phyloP scores from a whole-genome alignment of 2,113 vertebrate genomes.

The Tympanuchus pallidicinctus region DNA sequence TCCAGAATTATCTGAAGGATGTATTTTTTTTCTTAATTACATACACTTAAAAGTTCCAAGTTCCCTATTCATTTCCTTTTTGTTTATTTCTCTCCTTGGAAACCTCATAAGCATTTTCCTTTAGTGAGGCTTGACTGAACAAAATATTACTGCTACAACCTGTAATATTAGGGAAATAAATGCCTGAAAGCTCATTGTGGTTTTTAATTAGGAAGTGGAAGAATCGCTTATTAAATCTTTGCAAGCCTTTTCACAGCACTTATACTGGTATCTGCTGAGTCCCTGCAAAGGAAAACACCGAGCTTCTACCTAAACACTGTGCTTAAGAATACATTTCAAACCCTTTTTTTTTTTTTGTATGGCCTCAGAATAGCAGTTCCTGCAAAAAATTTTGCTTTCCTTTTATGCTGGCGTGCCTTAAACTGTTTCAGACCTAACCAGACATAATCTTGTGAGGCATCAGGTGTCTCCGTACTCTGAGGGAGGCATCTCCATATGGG shows the following conservation, averaged over 20 bases:
- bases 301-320: not conserved
- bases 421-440: not conserved
- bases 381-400: not conserved
- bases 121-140: conserved; percentile 55
- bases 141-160: conserved; percentile 50
- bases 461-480: not conserved
- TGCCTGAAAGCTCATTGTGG: conserved; percentile 15
- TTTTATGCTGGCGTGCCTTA: not conserved
- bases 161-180: conserved; percentile 27
- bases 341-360: not conserved
- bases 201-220: conserved; percentile 61
- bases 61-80: conserved; percentile 61
- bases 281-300: not conserved
- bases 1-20: conserved; percentile 70
- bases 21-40: conserved; percentile 67
- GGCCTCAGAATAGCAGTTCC: not conserved
- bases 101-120: conserved; percentile 63
- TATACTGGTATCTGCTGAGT: not conserved
- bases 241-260: not conserved
- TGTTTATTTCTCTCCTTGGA: conserved; percentile 74
- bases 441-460: not conserved
- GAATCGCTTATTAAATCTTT: conserved; percentile 15
- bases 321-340: not conserved
- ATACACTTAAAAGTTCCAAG: conserved; percentile 68
- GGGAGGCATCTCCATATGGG: not conserved